Evolutionary conservation across 2,888 invertebrate species (phyloP).

Genomic region (Meteorus colon): DNA sequence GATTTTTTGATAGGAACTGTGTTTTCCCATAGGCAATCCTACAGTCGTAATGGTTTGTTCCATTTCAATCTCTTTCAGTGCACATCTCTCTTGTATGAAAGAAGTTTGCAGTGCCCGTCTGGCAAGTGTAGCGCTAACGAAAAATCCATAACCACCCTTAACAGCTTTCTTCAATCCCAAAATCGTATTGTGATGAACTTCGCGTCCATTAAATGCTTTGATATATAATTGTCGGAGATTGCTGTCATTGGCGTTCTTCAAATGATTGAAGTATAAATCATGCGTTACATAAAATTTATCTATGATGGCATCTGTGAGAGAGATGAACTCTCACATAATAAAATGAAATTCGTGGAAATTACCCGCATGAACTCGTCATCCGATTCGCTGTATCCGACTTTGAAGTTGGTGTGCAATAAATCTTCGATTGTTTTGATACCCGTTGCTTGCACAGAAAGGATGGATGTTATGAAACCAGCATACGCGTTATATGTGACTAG

Average conservation of each 20-base stretch:
- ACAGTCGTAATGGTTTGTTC: conserved; percentile 76
- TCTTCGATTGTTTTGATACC: conserved; percentile 77
- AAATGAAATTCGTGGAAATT: conserved; percentile 41
- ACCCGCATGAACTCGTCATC: conserved; percentile 81
- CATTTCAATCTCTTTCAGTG: conserved; percentile 77
- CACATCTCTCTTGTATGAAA: conserved; percentile 73
- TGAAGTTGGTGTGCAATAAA: conserved; percentile 77
- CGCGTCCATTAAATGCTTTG: conserved; percentile 67
- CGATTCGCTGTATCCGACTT: conserved; percentile 78
- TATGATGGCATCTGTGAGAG: neutral
- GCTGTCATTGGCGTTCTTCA: conserved; percentile 76
- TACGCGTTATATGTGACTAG: conserved; percentile 80
- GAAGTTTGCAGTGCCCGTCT: conserved; percentile 74
- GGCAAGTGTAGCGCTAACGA: conserved; percentile 78
- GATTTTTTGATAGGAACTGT: conserved; percentile 77
- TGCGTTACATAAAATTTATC: neutral
- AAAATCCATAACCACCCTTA: conserved; percentile 78
- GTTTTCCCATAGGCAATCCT: conserved; percentile 76
- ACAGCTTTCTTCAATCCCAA: conserved; percentile 75
- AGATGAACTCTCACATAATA: neutral
- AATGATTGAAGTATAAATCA: conserved; percentile 16
- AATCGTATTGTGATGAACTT: conserved; percentile 63
- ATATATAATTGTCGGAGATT: conserved; percentile 76
- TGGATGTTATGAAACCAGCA: conserved; percentile 81
- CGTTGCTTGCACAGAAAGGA: conserved; percentile 77